These are phyloP conservation scores for Cydia amplana DNA, from an alignment of 1,140 invertebrate genomes.

Conservation along the genomic window DNA sequence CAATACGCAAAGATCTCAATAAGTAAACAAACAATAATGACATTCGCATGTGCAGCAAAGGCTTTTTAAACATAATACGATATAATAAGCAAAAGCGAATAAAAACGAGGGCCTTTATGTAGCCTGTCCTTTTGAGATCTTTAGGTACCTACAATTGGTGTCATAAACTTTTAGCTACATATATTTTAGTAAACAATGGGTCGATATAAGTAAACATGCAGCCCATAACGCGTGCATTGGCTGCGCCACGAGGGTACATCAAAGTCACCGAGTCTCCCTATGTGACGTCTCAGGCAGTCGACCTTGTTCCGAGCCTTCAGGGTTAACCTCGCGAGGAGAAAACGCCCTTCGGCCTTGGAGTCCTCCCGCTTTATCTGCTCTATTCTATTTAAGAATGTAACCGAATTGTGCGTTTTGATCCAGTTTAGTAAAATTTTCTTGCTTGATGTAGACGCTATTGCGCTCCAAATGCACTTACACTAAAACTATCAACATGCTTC, in stretches of 20 bases:
- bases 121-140: slow-evolving; percentile 2
- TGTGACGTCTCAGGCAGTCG: slow-evolving; percentile 45
- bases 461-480: neutral
- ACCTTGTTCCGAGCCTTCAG: slow-evolving; percentile 52
- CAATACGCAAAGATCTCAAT: slow-evolving; percentile 13
- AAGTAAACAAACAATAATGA: slow-evolving; percentile 7
- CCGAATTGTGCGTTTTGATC: neutral
- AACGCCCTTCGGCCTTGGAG: slow-evolving; percentile 49
- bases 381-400: neutral
- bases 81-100: neutral
- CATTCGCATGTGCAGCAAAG: slow-evolving; percentile 15
- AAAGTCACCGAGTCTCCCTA: slow-evolving; percentile 53
- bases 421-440: neutral
- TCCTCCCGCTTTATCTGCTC: slow-evolving; percentile 45
- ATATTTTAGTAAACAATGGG: slow-evolving; percentile 13
- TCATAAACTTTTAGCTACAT: slow-evolving; percentile 4
- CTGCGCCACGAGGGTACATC: slow-evolving; percentile 45
- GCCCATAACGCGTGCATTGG: slow-evolving; percentile 47
- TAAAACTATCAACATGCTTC: neutral
- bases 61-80: neutral
- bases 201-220: slow-evolving; percentile 3
- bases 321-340: slow-evolving; percentile 50
- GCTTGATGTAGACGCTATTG: neutral
- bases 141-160: slow-evolving; percentile 18
- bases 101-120: neutral